Conservation (phyloP, 2,797 vertebrate genomes). For the Diplodus sargus region DNA sequence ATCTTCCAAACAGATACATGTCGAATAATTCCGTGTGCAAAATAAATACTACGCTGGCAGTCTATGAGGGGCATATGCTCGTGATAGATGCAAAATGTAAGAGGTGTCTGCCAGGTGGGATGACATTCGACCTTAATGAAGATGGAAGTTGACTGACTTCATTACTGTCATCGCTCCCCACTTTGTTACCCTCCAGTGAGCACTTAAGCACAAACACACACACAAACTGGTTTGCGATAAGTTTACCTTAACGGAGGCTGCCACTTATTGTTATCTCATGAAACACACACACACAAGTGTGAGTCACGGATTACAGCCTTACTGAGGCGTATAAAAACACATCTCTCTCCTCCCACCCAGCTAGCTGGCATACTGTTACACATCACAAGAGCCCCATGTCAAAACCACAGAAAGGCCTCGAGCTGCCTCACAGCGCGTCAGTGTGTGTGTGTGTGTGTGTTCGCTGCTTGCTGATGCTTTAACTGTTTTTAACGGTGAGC, state of each 20-base stretch:
- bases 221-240: conserved; percentile 16
- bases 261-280: conserved; percentile 39
- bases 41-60: not conserved
- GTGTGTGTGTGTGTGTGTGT: conserved; percentile 24
- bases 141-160: not conserved
- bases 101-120: not conserved
- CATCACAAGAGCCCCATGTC: conserved; percentile 65
- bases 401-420: conserved; percentile 66
- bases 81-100: conserved; percentile 1
- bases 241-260: conserved; percentile 40
- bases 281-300: conserved; percentile 32
- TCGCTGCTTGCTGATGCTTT: conserved; percentile 34
- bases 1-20: not conserved
- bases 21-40: not conserved
- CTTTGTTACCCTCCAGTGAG: conserved; percentile 18
- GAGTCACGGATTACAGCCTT: conserved; percentile 68
- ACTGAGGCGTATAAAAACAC: conserved; percentile 58
- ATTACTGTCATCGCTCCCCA: not conserved
- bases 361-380: conserved; percentile 64
- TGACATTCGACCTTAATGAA: conserved; percentile 4
- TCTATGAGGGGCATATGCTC: not conserved
- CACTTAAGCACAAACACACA: conserved; percentile 17
- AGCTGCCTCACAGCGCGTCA: conserved; percentile 60
- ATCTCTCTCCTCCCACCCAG: conserved; percentile 66
- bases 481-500: conserved; percentile 32